phyloP scores from a whole-genome alignment of 1,140 invertebrate genomes.

The Apis laboriosa region DNA sequence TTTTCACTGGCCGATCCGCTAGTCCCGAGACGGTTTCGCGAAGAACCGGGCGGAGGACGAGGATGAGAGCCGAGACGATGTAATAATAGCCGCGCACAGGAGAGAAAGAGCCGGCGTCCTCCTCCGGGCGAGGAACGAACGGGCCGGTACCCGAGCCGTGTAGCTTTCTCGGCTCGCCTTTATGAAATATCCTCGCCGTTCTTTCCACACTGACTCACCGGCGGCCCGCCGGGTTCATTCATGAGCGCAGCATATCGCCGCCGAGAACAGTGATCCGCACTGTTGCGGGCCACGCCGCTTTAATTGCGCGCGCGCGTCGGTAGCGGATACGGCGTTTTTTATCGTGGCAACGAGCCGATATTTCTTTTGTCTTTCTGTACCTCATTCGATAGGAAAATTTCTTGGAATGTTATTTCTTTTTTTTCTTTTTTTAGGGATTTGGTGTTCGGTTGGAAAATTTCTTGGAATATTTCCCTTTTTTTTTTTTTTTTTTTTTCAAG shows the following conservation, averaged over 20 bases:
- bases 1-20: not conserved
- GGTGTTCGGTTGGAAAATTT: no score
- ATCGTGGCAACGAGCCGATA: constrained; percentile 35
- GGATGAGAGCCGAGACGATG: constrained; percentile 49
- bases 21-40: no score
- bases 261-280: constrained; percentile 63
- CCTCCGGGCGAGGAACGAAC: not conserved
- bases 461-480: no score
- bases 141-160: constrained; percentile 27
- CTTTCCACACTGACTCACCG: constrained; percentile 65
- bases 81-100: constrained; percentile 62
- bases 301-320: constrained; percentile 60
- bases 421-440: not conserved
- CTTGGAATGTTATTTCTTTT: not conserved
- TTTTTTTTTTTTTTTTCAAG: no score
- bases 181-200: constrained; percentile 65
- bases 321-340: constrained; percentile 41
- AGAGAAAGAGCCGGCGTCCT: not conserved
- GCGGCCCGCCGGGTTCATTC: constrained; percentile 58
- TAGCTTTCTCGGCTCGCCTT: constrained; percentile 63
- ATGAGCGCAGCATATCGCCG: constrained; percentile 55
- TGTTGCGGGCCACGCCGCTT: constrained; percentile 60
- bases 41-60: not conserved
- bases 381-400: not conserved
- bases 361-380: not conserved